Evolutionary conservation across 2,888 invertebrate genomes (phyloP), one percentile per base, ranked within the genome.

Genomic region (Nycteola revayana): DNA sequence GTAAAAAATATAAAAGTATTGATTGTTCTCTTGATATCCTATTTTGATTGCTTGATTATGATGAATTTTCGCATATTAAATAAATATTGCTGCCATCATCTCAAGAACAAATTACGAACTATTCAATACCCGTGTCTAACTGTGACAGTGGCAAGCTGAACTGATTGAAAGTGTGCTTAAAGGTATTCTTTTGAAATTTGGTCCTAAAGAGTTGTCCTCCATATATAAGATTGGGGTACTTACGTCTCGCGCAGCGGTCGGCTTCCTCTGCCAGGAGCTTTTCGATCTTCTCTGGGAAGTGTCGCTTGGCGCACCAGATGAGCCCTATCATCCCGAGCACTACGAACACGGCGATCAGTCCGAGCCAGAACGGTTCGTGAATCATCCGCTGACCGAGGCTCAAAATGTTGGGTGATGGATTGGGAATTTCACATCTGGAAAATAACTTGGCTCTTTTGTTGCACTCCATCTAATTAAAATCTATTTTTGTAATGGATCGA

Each of bases 291-390:
- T 95, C 95, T 0, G 95, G 95, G 74, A 96, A 96, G 77, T 95
- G 95, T 30, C 95, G 86, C 69, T 95, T 95, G 52, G 95, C 94
- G 72, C 95, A 94, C 93, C 95, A 95, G 9, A 95, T 91, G 30
- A 95, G 83, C 8, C 95, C 95, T 50, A 96, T 94, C 45, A 94
- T 90, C 30, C 92, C 93, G 60, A 96, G 90, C 0, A 96, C 95
- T 6, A 93, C 91, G 60, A 94, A 93, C 0, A 96, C 95, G 0
- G 96, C 95, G 71, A 96, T 94, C 22, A 96, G 89, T 0, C 96
- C 96, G 25, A 96, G 87, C 96, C 96, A 96, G 76, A 96, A 96
- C 0, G 96, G 96, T 70, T 96, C 96, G 57, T 95, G 94, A 17
- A 96, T 85, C 94, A 96, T 94, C 11, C 95, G 87, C 54, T 95